phyloP scores from a whole-genome alignment of 2,888 invertebrate species.

The Diachrysia chrysitis region DNA sequence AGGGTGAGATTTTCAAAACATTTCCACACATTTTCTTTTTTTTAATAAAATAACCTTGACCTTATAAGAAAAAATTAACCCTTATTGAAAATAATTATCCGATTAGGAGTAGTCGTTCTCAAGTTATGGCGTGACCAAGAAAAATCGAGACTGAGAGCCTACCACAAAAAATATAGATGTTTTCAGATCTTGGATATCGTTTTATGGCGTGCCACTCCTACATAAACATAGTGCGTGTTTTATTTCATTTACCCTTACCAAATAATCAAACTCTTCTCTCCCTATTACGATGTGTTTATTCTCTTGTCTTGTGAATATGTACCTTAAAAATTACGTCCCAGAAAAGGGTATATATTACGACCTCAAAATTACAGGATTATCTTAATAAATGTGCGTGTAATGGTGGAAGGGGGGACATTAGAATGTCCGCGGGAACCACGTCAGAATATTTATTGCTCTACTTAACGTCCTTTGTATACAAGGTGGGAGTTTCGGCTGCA shows the following conservation, averaged over 20 bases:
- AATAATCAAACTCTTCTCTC: not conserved
- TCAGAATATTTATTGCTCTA: conserved; percentile 62
- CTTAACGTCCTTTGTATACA: conserved; percentile 54
- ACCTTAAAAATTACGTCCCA: conserved; percentile 34
- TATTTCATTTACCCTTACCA: not conserved
- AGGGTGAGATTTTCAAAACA: too few species aligned
- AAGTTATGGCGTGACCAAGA: too few species aligned
- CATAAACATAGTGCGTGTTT: too few species aligned
- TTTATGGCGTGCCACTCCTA: too few species aligned
- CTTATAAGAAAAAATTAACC: too few species aligned
- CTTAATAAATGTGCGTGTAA: conserved; percentile 68
- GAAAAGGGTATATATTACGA: conserved; percentile 59
- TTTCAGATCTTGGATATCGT: too few species aligned
- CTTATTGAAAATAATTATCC: too few species aligned
- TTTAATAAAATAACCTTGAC: too few species aligned
- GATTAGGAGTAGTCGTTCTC: too few species aligned
- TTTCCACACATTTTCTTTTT: too few species aligned
- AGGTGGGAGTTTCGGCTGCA: not conserved
- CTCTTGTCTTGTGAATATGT: conserved; percentile 2
- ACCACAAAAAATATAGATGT: too few species aligned
- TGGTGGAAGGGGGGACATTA: conserved; percentile 65
- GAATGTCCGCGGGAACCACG: conserved; percentile 64
- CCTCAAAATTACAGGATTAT: conserved; percentile 70
- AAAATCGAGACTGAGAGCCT: too few species aligned
- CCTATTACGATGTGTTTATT: not conserved